phyloP scores from a whole-genome alignment of 2,888 invertebrate genomes.

The Drosophila emarginata region DNA sequence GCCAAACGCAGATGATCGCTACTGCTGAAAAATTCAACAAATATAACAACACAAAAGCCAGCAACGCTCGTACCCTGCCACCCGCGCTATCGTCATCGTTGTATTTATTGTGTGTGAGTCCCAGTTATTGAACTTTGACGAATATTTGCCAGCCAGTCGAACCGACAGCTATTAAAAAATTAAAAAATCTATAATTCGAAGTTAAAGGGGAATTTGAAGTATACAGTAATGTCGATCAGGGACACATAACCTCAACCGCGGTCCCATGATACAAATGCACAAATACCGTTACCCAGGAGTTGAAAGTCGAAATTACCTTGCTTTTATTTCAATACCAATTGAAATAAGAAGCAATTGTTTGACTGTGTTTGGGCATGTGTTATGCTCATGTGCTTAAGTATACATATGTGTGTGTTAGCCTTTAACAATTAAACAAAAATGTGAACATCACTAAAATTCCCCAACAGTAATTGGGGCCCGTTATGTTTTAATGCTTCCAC shows the following conservation, averaged over 20 bases:
- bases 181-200: conserved; percentile 35
- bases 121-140: conserved; percentile 62
- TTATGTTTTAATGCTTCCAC: conserved; percentile 71
- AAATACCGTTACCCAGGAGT: conserved; percentile 3
- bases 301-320: not conserved
- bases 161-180: conserved; percentile 44
- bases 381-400: not conserved
- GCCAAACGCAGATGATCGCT: conserved; percentile 47
- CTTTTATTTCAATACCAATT: not conserved
- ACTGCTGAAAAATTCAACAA: conserved; percentile 47
- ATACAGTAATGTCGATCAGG: not conserved
- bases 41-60: conserved; percentile 15
- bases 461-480: conserved; percentile 72
- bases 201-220: conserved; percentile 2
- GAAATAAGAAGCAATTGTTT: not conserved
- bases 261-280: not conserved
- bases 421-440: conserved; percentile 55
- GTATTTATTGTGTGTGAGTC: conserved; percentile 12
- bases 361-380: not conserved
- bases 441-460: conserved; percentile 67
- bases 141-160: conserved; percentile 19
- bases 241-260: conserved; percentile 18
- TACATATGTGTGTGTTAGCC: conserved; percentile 18
- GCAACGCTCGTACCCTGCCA: conserved; percentile 8
- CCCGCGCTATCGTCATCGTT: conserved; percentile 15